phyloP scores from a whole-genome alignment of 2,113 vertebrate species.

The Elaphurus davidianus region DNA sequence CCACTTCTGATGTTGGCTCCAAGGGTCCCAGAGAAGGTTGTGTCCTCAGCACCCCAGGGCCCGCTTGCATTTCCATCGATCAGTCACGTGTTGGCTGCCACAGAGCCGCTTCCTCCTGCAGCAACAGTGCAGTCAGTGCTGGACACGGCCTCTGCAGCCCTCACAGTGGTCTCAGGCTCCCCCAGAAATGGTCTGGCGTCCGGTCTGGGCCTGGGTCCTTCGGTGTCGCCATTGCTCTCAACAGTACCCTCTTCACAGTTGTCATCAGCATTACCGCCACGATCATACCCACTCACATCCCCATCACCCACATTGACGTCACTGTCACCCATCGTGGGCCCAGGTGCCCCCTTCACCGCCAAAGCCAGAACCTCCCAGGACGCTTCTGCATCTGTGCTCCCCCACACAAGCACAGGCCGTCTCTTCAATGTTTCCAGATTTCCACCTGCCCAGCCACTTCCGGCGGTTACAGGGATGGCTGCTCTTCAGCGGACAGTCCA shows the following conservation, averaged over 20 bases:
- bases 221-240: not conserved
- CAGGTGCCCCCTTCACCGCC: not conserved
- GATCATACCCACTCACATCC: fast-evolving
- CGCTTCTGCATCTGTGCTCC: not conserved
- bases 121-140: not conserved
- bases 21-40: not conserved
- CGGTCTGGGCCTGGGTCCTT: not conserved
- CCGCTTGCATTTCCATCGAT: fast-evolving
- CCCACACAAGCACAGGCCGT: not conserved
- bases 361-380: not conserved
- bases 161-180: not conserved
- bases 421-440: not conserved
- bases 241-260: not conserved
- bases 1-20: not conserved
- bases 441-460: not conserved
- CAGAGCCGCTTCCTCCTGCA: not conserved
- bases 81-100: not conserved
- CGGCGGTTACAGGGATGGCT: not conserved
- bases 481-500: not conserved
- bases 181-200: not conserved
- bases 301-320: not conserved
- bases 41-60: not conserved
- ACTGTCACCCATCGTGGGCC: too few species aligned
- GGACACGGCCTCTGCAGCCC: not conserved
- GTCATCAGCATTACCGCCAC: fast-evolving